phyloP scores from a whole-genome alignment of 2,113 vertebrate species.

The Equus przewalskii region DNA sequence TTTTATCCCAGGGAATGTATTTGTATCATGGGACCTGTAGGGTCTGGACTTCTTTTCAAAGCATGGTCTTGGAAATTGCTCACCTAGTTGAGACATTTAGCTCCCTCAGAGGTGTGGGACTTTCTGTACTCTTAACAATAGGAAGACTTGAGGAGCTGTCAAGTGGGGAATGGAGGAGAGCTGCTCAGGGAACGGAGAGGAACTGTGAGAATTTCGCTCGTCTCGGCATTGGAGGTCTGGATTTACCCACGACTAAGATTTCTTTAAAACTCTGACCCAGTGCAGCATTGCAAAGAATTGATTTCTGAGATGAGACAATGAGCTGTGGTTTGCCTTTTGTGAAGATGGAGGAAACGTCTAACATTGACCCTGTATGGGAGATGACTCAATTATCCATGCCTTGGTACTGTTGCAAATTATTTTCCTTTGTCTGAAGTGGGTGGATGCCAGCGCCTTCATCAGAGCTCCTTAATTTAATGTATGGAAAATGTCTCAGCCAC shows the following conservation, averaged over 20 bases:
- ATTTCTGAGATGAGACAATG: conserved; percentile 83
- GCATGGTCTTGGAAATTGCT: conserved; percentile 62
- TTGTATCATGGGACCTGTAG: conserved; percentile 6
- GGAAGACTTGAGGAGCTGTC: conserved; percentile 72
- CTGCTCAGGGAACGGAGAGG: conserved; percentile 38
- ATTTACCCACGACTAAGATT: conserved; percentile 60
- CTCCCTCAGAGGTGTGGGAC: conserved; percentile 64
- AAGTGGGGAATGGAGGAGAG: conserved; percentile 37
- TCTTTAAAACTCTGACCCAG: conserved; percentile 67
- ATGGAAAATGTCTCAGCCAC: conserved; percentile 78
- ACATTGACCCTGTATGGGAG: conserved; percentile 74
- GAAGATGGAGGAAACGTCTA: conserved; percentile 84
- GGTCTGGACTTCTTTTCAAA: conserved; percentile 40
- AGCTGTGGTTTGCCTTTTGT: conserved; percentile 83
- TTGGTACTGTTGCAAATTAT: conserved; percentile 87
- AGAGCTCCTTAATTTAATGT: conserved; percentile 84
- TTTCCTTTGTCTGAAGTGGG: conserved; percentile 90
- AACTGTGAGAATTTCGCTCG: neutral
- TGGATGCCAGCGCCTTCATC: conserved; percentile 86
- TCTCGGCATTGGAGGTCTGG: conserved; percentile 65
- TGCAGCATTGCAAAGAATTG: conserved; percentile 75
- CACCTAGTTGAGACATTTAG: conserved; percentile 59
- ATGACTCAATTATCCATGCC: conserved; percentile 77
- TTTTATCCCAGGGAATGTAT: conserved; percentile 9
- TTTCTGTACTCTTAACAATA: conserved; percentile 77